Evolutionary conservation across 2,888 invertebrate species (phyloP).

Genomic region (Onthophagus sagittarius): DNA sequence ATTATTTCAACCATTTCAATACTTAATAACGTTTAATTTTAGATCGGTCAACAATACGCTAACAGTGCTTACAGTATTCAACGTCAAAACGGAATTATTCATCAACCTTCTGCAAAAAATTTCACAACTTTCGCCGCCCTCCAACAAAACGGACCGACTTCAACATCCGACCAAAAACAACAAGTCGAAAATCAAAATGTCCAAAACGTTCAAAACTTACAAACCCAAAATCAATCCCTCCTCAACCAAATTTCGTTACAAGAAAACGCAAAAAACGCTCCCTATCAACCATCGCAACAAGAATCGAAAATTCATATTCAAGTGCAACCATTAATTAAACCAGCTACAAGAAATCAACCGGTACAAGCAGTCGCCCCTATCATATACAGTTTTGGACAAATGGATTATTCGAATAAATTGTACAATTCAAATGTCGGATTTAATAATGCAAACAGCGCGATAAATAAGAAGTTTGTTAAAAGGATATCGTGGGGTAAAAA

Average conservation of each 20-base stretch:
- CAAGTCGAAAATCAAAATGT: slow-evolving; percentile 1
- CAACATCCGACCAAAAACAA: background rate
- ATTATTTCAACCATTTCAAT: too few species aligned
- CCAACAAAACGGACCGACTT: background rate
- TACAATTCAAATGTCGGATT: slow-evolving; percentile 40
- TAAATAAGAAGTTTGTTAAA: slow-evolving; percentile 32
- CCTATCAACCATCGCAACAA: slow-evolving; percentile 31
- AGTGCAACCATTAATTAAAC: slow-evolving; percentile 45
- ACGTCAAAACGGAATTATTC: slow-evolving; percentile 33
- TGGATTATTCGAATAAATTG: slow-evolving; percentile 42
- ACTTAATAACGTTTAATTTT: background rate
- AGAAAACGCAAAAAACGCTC: background rate
- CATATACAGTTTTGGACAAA: slow-evolving; percentile 46
- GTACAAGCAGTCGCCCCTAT: slow-evolving; percentile 45
- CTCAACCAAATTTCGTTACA: background rate
- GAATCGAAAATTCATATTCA: slow-evolving; percentile 47
- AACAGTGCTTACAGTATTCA: slow-evolving; percentile 32
- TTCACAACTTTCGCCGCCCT: slow-evolving; percentile 7
- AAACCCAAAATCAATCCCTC: background rate
- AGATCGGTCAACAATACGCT: slow-evolving; percentile 44
- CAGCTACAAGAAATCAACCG: slow-evolving; percentile 40
- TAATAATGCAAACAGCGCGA: slow-evolving; percentile 20
- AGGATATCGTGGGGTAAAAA: slow-evolving; percentile 41
- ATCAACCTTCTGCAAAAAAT: slow-evolving; percentile 22
- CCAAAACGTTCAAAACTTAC: slow-evolving; percentile 23